Conservation (phyloP, 2,888 invertebrate genomes). For the Dynastes maya region DNA sequence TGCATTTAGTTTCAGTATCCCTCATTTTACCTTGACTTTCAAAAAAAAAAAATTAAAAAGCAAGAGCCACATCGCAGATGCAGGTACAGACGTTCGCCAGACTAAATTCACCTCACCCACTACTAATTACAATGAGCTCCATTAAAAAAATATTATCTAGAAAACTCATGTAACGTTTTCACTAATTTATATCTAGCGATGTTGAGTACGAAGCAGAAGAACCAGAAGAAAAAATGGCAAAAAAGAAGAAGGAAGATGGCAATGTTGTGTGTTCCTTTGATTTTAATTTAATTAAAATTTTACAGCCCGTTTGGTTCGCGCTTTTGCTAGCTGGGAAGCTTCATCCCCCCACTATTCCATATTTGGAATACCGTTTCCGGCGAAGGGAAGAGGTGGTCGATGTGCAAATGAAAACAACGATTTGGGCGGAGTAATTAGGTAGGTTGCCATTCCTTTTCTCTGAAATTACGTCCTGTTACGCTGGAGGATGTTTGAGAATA, state of each 20-base stretch:
- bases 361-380: not conserved
- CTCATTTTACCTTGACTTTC: no score
- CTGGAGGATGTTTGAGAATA: no score
- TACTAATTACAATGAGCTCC: conserved; percentile 10
- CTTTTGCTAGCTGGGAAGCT: not conserved
- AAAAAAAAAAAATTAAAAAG: no score
- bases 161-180: not conserved
- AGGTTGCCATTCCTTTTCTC: not conserved
- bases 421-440: not conserved
- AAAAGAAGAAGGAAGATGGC: not conserved
- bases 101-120: no score
- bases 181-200: no score
- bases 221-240: not conserved
- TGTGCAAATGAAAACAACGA: no score
- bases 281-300: conserved; percentile 23
- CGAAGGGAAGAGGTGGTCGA: not conserved
- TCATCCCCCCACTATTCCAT: no score
- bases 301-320: not conserved
- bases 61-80: no score
- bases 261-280: not conserved
- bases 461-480: no score
- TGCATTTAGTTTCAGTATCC: no score
- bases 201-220: no score
- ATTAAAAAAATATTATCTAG: not conserved
- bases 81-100: no score